Evolutionary conservation across 2,113 vertebrate species (phyloP), one percentile per base, ranked within the genome.

Genomic region (Charadrius vociferus): DNA sequence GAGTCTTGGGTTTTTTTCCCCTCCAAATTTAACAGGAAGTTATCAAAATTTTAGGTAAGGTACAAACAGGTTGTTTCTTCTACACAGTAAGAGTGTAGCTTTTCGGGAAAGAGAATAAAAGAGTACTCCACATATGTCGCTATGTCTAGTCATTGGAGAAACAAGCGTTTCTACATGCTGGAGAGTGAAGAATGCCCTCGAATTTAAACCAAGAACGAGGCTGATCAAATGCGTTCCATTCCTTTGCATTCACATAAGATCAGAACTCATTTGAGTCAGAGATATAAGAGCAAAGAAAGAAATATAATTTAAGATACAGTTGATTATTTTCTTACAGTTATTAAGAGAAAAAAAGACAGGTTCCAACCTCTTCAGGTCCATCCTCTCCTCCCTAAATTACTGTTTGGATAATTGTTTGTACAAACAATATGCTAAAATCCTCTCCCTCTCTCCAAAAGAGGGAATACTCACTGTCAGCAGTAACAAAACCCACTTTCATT

Each of bases 31-130:
- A 82, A 50, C 3, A 61, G 56, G 24, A 91, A 85, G 24, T 41
- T 71, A 74, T 0, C 0, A 0, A 86, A 43, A 85, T 49, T 70
- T 73, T 74, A 77, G 15, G 49, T 41, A 37, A 71, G 22, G 45
- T 86, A 55, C 22, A 93, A 86, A 58, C 10, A 43, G 41, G 29
- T 81, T 50, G 23, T 62, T 77, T 82, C 72, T 71, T 91, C 55
- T 41, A 41, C 1, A 39, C 4, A 58, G 10, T 12, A 41, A 65
- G 45, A 77, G 15, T 2, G 10, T 15, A 29, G 26, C 14, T 74
- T 86, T 90, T 88, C 5, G 19, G 50, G 53, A 68, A 79, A 50
- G 61, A 79, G 27, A 68, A 63, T 32, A 37, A 16, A 91, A 47
- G 8, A 6, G 6, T 29, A 66, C 53, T 65, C 10, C 22, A 45